Evolutionary conservation across 2,797 vertebrate genomes (phyloP), one percentile per base, ranked within the genome.

Genomic region (Catamblyrhynchus diadema): DNA sequence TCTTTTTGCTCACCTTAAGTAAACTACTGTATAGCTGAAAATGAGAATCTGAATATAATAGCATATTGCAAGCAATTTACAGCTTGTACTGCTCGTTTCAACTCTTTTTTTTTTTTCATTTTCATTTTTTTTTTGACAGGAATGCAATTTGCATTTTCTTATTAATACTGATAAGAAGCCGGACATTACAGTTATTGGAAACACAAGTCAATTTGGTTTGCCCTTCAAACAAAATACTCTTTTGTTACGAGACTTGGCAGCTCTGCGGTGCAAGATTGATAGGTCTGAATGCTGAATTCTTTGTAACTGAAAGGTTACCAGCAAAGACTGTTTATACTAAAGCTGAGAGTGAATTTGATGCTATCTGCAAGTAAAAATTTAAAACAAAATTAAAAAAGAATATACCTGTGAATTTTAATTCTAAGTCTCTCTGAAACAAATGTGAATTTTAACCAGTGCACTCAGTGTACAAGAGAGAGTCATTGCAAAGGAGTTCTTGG

Each of bases 91-190:
- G 66, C 23, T 88, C 51, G 14, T 92, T 95, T 97, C 71, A 93
- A 83, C 50, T 54, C 51, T 85, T 80, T 41, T 39, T 92, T n/a
- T 30, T 9, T 22, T 22, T 37, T 30, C 56, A 57, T 59, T 59
- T 20, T 24, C 5, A 6, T 44, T 54, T 66, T 61, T 88, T 88
- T 94, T 95, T 96, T 96, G 92, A 96, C 71, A n/a, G 64, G 59
- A 91, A 93, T 61, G n/a, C 28, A 96, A 96, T 96, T 97, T 97
- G 73, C 85, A 93, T 97, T 95, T 96, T 80, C 65, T 95, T 96
- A 93, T 96, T 96, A 97, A 94, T 60, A 54, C 67, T 73, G 91
- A 93, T 96, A 96, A 97, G 81, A 90, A 88, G 80, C 71, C 0
- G 78, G 93, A 93, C 91, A 90, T 93, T 94, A 88, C 48, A 92